Evolutionary conservation across 2,888 invertebrate genomes (phyloP).

Genomic region (Mellilla xanthometata): DNA sequence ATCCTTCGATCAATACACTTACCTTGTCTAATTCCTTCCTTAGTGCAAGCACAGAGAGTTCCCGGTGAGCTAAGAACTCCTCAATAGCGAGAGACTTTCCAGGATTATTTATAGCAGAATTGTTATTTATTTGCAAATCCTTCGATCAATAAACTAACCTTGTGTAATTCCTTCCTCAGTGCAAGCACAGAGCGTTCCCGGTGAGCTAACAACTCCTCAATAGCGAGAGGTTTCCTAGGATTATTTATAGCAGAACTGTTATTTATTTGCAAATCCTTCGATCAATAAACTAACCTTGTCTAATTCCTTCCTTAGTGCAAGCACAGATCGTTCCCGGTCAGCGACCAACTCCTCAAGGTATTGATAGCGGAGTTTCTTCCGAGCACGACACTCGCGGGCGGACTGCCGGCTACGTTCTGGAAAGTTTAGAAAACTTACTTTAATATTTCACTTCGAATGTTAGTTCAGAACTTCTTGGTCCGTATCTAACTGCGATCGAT

Average conservation of each 20-base stretch:
- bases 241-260: background rate
- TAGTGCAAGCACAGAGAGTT: constrained; percentile 94
- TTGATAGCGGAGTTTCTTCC: constrained; percentile 98
- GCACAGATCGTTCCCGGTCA: constrained; percentile 95
- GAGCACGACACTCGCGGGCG: constrained; percentile 97
- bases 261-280: background rate
- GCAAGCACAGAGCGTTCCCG: constrained; percentile 95
- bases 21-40: constrained; percentile 87
- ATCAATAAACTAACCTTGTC: constrained; percentile 86
- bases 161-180: constrained; percentile 94
- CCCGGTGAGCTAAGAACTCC: constrained; percentile 95
- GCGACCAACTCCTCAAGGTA: constrained; percentile 97
- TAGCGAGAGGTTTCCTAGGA: too few relatives aligned
- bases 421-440: constrained; percentile 27
- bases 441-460: too few relatives aligned
- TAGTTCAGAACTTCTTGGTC: too few relatives aligned
- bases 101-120: too few relatives aligned
- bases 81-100: too few relatives aligned
- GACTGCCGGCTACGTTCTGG: constrained; percentile 97
- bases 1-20: too few relatives aligned
- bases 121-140: too few relatives aligned
- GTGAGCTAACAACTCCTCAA: constrained; percentile 91
- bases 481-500: too few relatives aligned
- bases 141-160: too few relatives aligned
- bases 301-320: constrained; percentile 93